Base-by-base conservation (phyloP, 2,888 invertebrate genomes). In the Arctia plantaginis region DNA sequence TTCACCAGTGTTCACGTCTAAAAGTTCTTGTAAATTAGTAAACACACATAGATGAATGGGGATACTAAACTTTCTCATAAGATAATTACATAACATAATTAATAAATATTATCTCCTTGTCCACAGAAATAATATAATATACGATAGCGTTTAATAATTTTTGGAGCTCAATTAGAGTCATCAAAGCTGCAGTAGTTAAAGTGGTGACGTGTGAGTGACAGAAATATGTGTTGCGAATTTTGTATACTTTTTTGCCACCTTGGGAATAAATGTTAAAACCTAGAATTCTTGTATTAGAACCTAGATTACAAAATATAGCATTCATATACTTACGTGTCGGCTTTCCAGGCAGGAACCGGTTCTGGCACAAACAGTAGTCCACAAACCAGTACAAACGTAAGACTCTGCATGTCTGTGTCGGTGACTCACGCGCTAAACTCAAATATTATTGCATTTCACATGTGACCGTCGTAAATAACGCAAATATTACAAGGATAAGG, bases 401-500 rank as follows among this genome's bases (percentile, higher is more conserved):
- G 82, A 84, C 90, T 91, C 86, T 90, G 89, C 95, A 95, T 95
- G 78, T 85, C 86, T 85, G 72, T 77, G 76, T 62, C 85, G 89
- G 83, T 92, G 93, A 93, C 88, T 92, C 93, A 92, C 89, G 86
- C 90, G 83, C 82, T 80, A 81, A 85, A 81, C 82, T 85, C 76
- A 75, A 82, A 79, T 80, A 78, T 76, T 85, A 85, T 87, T 80
- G 85, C 85, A 79, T 80, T 78, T 75, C 76, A 77, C 80, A 75
- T 77, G 62, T 74, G 76, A 82, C 80, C 71, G 76, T 80, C 78
- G 79, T 77, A 80, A 78, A 83, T 81, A 85, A 85, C 86, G 86
- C 84, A 78, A 88, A 87, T 88, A 91, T 90, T 91, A 93, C 88
- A 89, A 59, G 85, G 82, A 82, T 92, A 94, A 95, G 94, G 94